Percentiles rank a stretch among this genome's conserved stretches.
These are phyloP conservation scores for Pristionchus japonicus DNA, from an alignment of 2,888 invertebrate species.

Conservation along the genomic window DNA sequence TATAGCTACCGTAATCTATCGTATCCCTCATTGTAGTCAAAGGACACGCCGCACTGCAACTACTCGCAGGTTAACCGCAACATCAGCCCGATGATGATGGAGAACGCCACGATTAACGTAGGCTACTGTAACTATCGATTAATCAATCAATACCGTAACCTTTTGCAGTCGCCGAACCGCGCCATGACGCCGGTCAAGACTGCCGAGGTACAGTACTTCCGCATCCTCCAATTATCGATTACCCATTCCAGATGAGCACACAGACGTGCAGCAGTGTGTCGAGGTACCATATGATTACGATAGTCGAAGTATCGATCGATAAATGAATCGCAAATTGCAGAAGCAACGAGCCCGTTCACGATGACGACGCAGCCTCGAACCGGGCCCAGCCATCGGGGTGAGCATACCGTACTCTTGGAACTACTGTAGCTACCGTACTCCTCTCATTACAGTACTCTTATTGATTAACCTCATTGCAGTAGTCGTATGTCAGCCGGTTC, in stretches of 20 bases:
- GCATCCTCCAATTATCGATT: not conserved
- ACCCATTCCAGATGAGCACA: not conserved
- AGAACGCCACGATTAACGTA: not conserved
- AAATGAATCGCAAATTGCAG: constrained; percentile 13
- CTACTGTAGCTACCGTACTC: too few species aligned
- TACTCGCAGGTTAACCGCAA: constrained; percentile 1
- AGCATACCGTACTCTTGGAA: not conserved
- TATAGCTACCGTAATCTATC: not conserved
- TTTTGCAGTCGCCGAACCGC: constrained; percentile 17
- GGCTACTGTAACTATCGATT: not conserved
- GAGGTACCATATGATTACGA: not conserved
- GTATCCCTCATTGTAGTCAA: not conserved
- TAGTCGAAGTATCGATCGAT: not conserved
- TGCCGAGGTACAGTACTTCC: not conserved
- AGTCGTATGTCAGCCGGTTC: constrained; percentile 9
- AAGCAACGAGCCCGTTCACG: not conserved
- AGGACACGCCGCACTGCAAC: not conserved
- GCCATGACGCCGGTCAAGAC: constrained; percentile 30
- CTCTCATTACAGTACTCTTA: too few species aligned
- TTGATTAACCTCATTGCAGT: not conserved
- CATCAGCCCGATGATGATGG: not conserved
- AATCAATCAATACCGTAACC: not conserved
- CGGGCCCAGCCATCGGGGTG: not conserved
- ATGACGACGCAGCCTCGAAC: constrained; percentile 14
- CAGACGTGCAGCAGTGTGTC: not conserved